Conservation (phyloP, 2,888 invertebrate species). For the Hyposoter dolosus region DNA sequence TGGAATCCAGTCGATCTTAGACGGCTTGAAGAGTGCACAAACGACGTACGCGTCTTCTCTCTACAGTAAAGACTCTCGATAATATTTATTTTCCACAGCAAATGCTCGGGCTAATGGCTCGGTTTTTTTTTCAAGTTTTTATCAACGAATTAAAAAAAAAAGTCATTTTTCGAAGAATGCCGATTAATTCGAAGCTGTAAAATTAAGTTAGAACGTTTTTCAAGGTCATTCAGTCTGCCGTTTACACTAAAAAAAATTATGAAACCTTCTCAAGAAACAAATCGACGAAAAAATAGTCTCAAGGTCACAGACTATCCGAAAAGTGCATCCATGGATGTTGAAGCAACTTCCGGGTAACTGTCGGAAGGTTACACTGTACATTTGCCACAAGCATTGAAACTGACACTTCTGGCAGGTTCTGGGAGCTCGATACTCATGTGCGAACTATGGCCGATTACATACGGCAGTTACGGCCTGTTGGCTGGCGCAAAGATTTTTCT, state of each 20-base stretch:
- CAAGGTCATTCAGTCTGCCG: background rate
- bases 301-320: background rate
- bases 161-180: background rate
- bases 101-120: background rate
- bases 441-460: constrained; percentile 22
- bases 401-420: constrained; percentile 11
- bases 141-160: background rate
- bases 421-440: constrained; percentile 11
- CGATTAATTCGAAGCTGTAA: background rate
- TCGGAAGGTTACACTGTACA: constrained; percentile 4
- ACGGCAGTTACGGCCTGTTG: background rate
- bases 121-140: background rate
- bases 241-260: background rate
- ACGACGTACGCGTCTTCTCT: constrained; percentile 10
- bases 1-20: constrained; percentile 8
- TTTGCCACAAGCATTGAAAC: background rate
- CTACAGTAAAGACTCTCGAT: constrained; percentile 14
- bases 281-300: background rate
- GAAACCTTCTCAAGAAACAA: background rate
- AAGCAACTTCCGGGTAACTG: background rate
- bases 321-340: background rate
- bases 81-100: background rate
- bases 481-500: background rate
- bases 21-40: background rate
- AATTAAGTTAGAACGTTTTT: background rate